These are phyloP conservation scores for Drosophila sucinea DNA, from an alignment of 1,140 invertebrate species.

Conservation along the genomic window DNA sequence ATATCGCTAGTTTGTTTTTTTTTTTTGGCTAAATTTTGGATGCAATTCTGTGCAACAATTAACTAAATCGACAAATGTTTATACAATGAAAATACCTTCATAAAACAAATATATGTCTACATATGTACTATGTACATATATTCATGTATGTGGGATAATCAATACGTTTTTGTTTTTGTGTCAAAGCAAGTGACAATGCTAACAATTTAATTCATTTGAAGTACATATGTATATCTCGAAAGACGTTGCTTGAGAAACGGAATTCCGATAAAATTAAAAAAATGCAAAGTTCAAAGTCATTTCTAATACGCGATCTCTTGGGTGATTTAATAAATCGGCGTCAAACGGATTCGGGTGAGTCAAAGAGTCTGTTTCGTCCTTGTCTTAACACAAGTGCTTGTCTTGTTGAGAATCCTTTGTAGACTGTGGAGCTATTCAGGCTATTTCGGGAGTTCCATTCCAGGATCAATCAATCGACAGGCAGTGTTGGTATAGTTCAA, in stretches of 20 bases:
- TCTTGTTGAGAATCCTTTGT: no score
- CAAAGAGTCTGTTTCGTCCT: no score
- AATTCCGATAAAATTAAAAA: slow-evolving; percentile 82
- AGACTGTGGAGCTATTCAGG: no score
- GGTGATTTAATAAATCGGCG: slow-evolving; percentile 88
- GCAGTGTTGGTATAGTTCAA: no score
- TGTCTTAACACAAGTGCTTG: no score
- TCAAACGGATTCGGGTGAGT: slow-evolving; percentile 80
- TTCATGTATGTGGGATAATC: no score
- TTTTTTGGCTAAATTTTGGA: neutral
- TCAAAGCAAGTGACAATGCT: slow-evolving; percentile 1
- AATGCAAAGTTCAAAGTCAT: slow-evolving; percentile 90
- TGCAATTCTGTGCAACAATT: slow-evolving; percentile 31
- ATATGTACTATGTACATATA: neutral
- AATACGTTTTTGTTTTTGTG: neutral
- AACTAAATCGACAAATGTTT: neutral
- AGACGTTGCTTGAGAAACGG: slow-evolving; percentile 7
- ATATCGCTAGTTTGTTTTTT: slow-evolving; percentile 3
- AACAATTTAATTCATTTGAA: neutral
- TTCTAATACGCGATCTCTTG: slow-evolving; percentile 89
- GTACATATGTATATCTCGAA: neutral
- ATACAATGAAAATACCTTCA: neutral
- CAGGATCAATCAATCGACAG: no score
- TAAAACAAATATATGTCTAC: neutral
- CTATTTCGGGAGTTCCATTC: no score